Evolutionary conservation across 2,888 invertebrate species (phyloP), one percentile per base, ranked within the genome.

Genomic region (Pristionchus fissidentatus): DNA sequence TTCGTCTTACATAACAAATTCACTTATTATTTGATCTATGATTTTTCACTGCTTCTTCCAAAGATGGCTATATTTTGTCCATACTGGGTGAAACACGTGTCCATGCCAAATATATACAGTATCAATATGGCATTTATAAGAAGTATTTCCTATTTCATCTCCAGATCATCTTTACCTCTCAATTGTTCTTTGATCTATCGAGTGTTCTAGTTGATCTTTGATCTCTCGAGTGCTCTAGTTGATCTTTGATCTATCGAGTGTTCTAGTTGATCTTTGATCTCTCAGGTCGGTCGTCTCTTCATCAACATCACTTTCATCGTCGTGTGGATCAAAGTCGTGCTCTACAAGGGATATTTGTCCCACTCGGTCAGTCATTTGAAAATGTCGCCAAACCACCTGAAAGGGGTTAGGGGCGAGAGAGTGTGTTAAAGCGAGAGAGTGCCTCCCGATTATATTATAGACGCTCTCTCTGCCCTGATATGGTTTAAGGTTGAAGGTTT

Each of bases 261-360:
- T 7, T 26, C 15, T 32, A 35, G 7, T 29, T 62, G 5, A 29
- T 62, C 32, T 62, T 19, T 38, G 73, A 43, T 73, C 38, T 29
- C 73, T 57, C 84, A 89, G 87, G 88, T 88, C n/a, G 87, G 87
- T 10, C 84, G 91, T 22, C 84, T 91, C 41, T 91, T 91, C 89
- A 88, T 91, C 82, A 91, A 91, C 85, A 88, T 89, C 29, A 89
- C 89, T 3, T 88, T 90, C 84, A 82, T 81, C 19, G 87, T 91
- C 26, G 91, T 91, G 32, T 91, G 91, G 91, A 86, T 91, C 85
- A 90, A 91, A 84, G 89, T 91, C 13, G 91, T 91, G 19, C 86
- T 91, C 73, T 91, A 89, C 86, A 91, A 91, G 82, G 91, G 90
- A 52, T 91, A 91, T 70, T 83, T 91, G 43, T 89, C 89, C 62